A percentile compares a stretch with the other conserved stretches of the same genome.
Conservation (phyloP, 2,113 vertebrate genomes). For the Anguilla rostrata region DNA sequence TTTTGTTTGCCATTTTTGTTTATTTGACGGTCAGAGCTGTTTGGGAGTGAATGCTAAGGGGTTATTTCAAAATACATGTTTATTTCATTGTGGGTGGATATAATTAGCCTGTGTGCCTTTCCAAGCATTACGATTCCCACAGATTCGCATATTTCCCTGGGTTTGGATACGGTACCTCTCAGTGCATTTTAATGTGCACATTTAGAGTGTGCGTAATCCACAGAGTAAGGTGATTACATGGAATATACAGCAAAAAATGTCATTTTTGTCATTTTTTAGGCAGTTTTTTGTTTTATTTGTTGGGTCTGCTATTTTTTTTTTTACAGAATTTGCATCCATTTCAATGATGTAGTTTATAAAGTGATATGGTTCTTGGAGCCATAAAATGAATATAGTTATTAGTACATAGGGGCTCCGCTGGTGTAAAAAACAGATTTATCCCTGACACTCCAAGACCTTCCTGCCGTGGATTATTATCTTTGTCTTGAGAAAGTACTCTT, state of each 20-base stretch:
- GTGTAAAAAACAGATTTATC: no score
- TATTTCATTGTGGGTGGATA: constrained; percentile 1
- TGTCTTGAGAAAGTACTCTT: neutral
- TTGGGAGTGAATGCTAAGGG: neutral
- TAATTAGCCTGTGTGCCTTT: constrained; percentile 1
- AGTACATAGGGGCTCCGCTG: no score
- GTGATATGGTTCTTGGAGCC: no score
- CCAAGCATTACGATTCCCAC: neutral
- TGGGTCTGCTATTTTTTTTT: no score
- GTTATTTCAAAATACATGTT: constrained; percentile 7
- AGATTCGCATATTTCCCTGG: neutral
- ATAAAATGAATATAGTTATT: no score
- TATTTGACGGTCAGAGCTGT: constrained; percentile 3
- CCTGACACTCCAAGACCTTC: no score
- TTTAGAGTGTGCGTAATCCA: neutral
- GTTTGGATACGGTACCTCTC: neutral
- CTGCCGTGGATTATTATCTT: neutral
- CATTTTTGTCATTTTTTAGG: neutral
- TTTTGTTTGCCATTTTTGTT: neutral
- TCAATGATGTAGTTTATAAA: no score
- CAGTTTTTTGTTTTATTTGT: no score
- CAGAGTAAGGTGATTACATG: neutral
- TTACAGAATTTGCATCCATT: no score
- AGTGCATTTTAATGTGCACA: neutral
- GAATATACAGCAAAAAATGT: neutral